A percentile compares a stretch with the other conserved stretches of the same genome.
These are phyloP conservation scores for Danio choprae DNA, from an alignment of 2,797 vertebrate genomes.

Conservation along the genomic window DNA sequence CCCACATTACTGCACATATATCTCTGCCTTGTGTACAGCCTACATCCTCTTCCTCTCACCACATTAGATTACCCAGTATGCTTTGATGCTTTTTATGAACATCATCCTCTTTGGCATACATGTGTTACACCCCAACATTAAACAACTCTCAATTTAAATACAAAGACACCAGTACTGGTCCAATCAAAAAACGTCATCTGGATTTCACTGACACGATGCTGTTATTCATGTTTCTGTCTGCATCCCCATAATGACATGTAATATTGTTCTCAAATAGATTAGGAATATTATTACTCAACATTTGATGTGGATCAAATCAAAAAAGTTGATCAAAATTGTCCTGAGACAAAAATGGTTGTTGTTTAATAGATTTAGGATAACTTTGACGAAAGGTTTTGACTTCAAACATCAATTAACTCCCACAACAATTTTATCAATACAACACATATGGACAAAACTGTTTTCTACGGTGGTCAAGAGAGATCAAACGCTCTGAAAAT, in stretches of 20 bases:
- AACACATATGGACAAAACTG: not conserved
- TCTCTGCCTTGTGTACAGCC: not conserved
- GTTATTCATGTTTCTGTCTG: too few species aligned
- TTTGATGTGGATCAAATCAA: too few species aligned
- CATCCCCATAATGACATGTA: too few species aligned
- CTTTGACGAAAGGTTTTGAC: too few species aligned
- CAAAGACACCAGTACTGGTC: not conserved
- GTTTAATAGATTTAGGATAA: too few species aligned
- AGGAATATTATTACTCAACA: too few species aligned
- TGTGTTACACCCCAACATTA: not conserved
- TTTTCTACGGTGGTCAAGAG: too few species aligned
- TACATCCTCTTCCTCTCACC: not conserved
- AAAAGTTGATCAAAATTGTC: too few species aligned
- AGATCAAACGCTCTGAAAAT: too few species aligned
- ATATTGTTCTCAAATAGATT: too few species aligned
- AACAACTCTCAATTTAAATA: not conserved
- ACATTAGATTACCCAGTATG: not conserved
- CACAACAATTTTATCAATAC: not conserved
- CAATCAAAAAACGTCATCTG: not conserved
- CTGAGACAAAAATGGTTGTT: too few species aligned
- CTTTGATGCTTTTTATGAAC: not conserved
- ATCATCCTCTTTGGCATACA: not conserved
- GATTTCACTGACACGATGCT: too few species aligned
- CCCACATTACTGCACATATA: not conserved
- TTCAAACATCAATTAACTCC: not conserved